These are phyloP conservation scores for Montipora capitata DNA, from an alignment of 92 coral and sea anemone genomes.

Conservation along the genomic window DNA sequence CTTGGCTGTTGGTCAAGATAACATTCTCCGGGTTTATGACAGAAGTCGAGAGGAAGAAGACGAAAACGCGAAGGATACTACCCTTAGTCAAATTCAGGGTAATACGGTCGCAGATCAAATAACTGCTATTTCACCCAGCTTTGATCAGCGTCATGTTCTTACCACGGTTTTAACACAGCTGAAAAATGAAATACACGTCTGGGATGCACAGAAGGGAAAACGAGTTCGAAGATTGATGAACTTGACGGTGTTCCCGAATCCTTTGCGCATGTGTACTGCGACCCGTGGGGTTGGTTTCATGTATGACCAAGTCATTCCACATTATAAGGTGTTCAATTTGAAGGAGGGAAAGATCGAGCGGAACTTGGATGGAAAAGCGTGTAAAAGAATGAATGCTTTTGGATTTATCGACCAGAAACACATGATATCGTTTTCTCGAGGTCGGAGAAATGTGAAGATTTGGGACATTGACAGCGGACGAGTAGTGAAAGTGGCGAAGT, in stretches of 20 bases:
- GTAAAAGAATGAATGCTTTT: slow-evolving; percentile 95
- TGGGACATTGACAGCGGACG: slow-evolving; percentile 92
- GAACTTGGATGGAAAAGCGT: slow-evolving; percentile 89
- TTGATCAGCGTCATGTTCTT: slow-evolving; percentile 88
- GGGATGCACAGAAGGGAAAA: slow-evolving; percentile 87
- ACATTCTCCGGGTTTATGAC: slow-evolving; percentile 90
- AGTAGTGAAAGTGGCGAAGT: slow-evolving; percentile 84
- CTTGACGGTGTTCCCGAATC: slow-evolving; percentile 75
- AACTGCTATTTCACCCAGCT: slow-evolving; percentile 73
- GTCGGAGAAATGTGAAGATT: slow-evolving; percentile 89
- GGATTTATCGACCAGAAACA: slow-evolving; percentile 84
- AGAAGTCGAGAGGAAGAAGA: slow-evolving; percentile 89
- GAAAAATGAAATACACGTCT: slow-evolving; percentile 71
- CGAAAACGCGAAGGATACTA: slow-evolving; percentile 82
- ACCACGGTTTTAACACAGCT: slow-evolving; percentile 76
- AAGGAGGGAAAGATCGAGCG: slow-evolving; percentile 85
- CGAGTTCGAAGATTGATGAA: slow-evolving; percentile 74
- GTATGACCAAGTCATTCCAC: slow-evolving; percentile 79
- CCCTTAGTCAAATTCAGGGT: slow-evolving; percentile 71
- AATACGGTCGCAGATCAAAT: slow-evolving; percentile 88
- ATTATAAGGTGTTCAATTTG: slow-evolving; percentile 89
- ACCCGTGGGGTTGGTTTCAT: slow-evolving; percentile 91
- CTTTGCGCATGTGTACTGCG: slow-evolving; percentile 80
- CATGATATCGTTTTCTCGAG: slow-evolving; percentile 92
- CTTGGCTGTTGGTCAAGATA: slow-evolving; percentile 83